Evolutionary conservation across 2,113 vertebrate species (phyloP).

Genomic region (Progne subis): DNA sequence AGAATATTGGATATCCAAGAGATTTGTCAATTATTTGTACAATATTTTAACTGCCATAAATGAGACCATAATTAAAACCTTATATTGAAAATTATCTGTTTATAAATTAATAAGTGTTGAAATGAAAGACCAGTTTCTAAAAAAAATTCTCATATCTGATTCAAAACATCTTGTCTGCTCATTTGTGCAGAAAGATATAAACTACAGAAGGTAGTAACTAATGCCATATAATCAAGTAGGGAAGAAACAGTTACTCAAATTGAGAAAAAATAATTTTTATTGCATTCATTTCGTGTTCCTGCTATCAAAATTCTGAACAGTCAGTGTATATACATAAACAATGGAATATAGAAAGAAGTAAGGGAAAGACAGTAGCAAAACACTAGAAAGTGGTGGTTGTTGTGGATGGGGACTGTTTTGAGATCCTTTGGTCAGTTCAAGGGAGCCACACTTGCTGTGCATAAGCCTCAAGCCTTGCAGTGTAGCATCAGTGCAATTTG

Average conservation of each 20-base stretch:
- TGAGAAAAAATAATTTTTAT: background rate
- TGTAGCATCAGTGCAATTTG: background rate
- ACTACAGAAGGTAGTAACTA: background rate
- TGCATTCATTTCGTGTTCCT: background rate
- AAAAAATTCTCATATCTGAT: background rate
- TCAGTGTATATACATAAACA: background rate
- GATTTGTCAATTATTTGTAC: background rate
- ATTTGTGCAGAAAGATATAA: background rate
- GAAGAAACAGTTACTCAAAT: background rate
- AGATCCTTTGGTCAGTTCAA: background rate
- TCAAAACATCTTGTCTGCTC: background rate
- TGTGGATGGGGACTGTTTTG: background rate
- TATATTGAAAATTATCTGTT: background rate
- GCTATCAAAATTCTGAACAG: background rate
- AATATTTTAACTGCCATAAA: conserved; percentile 5
- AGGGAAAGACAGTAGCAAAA: background rate
- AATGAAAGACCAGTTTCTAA: background rate
- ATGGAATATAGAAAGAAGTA: background rate
- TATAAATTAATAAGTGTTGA: background rate
- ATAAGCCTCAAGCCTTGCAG: background rate
- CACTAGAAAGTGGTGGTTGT: background rate
- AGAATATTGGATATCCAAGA: background rate
- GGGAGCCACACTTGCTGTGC: background rate
- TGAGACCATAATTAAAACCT: background rate
- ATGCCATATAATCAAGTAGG: background rate